A percentile compares a stretch with the other conserved stretches of the same genome.
These are phyloP conservation scores for Lysandra coridon DNA, from an alignment of 2,888 invertebrate genomes.

Conservation along the genomic window DNA sequence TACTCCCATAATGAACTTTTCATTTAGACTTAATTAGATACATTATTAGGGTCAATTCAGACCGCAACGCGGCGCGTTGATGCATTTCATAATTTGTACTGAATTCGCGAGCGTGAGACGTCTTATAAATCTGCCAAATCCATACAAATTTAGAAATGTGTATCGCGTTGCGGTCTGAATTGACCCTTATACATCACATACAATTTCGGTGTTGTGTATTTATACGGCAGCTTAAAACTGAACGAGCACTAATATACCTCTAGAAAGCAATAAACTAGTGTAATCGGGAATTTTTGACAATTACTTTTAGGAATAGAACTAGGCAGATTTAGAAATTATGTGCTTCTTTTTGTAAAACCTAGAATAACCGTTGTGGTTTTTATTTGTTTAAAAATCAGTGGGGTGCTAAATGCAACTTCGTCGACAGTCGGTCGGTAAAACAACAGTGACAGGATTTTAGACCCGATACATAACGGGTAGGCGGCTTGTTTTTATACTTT, in stretches of 20 bases:
- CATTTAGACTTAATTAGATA: neutral
- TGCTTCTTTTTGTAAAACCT: constrained; percentile 2
- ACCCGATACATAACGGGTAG: neutral
- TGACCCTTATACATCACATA: no score
- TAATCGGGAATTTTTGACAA: constrained; percentile 1
- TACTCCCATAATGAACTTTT: neutral
- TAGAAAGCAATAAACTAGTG: constrained; percentile 8
- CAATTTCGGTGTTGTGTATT: neutral
- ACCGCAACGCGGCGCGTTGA: no score
- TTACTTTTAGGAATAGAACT: neutral
- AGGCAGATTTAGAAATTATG: neutral
- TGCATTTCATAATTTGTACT: no score
- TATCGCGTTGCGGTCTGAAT: no score
- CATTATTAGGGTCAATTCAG: neutral
- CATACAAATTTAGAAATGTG: no score
- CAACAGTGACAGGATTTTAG: neutral
- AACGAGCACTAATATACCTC: constrained; percentile 15
- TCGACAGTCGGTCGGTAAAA: neutral
- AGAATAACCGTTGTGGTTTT: neutral
- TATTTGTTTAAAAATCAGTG: neutral
- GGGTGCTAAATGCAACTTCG: neutral
- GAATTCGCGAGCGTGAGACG: no score
- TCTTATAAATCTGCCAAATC: no score
- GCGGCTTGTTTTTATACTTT: neutral
- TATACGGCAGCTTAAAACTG: neutral